Conservation (phyloP, 2,888 invertebrate genomes). For the Octodonta nipae region DNA sequence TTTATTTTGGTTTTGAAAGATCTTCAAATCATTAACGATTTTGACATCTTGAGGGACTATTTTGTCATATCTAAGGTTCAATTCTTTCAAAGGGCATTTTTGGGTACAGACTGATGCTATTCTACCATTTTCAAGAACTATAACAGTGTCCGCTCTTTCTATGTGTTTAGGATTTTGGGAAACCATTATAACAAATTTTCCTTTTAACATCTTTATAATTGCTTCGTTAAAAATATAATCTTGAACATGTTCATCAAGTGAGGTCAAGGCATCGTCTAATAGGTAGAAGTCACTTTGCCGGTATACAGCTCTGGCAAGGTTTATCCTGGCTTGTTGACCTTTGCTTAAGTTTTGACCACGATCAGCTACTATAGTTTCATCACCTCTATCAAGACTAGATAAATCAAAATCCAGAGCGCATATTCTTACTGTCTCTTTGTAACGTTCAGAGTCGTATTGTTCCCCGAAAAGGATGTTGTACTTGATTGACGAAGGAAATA, state of each 20-base stretch:
- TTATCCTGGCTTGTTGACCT: slow-evolving; percentile 37
- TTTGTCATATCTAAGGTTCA: slow-evolving; percentile 3
- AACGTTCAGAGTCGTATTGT: slow-evolving; percentile 39
- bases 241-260: slow-evolving; percentile 23
- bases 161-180: slow-evolving; percentile 24
- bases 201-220: slow-evolving; percentile 21
- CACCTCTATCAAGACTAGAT: slow-evolving; percentile 26
- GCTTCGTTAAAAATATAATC: slow-evolving; percentile 23
- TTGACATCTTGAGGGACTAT: slow-evolving; percentile 8
- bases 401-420: slow-evolving; percentile 42
- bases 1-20: slow-evolving; percentile 12
- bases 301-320: slow-evolving; percentile 26
- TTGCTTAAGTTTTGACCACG: slow-evolving; percentile 49
- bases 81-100: no score
- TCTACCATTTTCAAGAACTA: slow-evolving; percentile 15
- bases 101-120: slow-evolving; percentile 8
- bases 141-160: slow-evolving; percentile 16
- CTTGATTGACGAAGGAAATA: slow-evolving; percentile 45
- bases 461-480: slow-evolving; percentile 69
- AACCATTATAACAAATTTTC: slow-evolving; percentile 24
- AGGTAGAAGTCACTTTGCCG: slow-evolving; percentile 26
- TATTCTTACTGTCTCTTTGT: slow-evolving; percentile 27
- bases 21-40: slow-evolving; percentile 8
- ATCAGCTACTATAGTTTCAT: slow-evolving; percentile 46
- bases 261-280: slow-evolving; percentile 25